These are phyloP conservation scores for Orgyia antiqua DNA, from an alignment of 2,888 invertebrate genomes.

Conservation along the genomic window DNA sequence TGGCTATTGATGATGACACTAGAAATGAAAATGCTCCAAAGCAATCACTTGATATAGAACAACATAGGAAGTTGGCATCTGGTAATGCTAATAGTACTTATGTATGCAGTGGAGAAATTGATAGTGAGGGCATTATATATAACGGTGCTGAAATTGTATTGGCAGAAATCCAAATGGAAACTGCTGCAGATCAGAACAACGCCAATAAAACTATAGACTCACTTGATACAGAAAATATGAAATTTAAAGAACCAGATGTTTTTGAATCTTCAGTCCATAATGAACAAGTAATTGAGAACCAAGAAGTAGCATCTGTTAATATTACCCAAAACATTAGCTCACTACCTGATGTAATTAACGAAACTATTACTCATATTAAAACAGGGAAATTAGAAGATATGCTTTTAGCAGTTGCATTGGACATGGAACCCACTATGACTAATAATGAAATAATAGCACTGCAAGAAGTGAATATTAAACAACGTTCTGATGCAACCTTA, in stretches of 20 bases:
- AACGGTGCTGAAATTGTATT: too few relatives aligned
- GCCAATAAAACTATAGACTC: neutral
- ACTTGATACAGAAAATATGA: neutral
- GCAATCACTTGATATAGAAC: too few relatives aligned
- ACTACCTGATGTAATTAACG: conserved; percentile 30
- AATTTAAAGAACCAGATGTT: neutral
- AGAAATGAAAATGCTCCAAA: too few relatives aligned
- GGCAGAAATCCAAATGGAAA: too few relatives aligned
- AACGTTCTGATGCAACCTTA: neutral
- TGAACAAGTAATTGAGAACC: neutral
- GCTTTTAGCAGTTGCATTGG: too few relatives aligned
- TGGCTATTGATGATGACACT: conserved; percentile 4
- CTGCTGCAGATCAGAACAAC: too few relatives aligned
- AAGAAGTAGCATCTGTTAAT: neutral
- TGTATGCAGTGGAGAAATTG: too few relatives aligned
- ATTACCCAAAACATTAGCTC: neutral
- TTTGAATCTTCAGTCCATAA: neutral
- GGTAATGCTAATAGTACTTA: too few relatives aligned
- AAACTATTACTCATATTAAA: conserved; percentile 13
- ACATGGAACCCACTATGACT: neutral
- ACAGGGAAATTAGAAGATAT: conserved; percentile 2
- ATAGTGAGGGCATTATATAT: too few relatives aligned
- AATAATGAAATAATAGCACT: neutral
- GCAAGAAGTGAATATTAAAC: neutral
- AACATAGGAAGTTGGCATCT: too few relatives aligned